These are phyloP conservation scores for Junonia oenone DNA, from an alignment of 2,888 invertebrate genomes.

Conservation along the genomic window DNA sequence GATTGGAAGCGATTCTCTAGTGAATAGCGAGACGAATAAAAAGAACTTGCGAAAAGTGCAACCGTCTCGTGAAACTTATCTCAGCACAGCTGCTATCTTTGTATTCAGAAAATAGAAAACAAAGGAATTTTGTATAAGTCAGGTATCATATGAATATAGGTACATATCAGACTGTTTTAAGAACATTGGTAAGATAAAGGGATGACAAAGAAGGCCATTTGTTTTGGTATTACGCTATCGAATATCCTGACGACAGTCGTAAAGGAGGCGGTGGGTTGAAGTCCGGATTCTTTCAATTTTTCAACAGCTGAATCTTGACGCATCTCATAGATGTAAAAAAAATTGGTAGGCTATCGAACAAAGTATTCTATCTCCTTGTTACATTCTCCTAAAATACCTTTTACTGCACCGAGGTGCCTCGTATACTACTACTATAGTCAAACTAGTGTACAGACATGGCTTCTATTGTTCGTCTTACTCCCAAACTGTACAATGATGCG, in stretches of 20 bases:
- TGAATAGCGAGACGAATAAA: conserved; percentile 42
- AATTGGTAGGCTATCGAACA: not conserved
- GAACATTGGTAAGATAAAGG: conserved; percentile 61
- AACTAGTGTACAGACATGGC: conserved; percentile 22
- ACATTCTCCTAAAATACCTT: not conserved
- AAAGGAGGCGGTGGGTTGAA: conserved; percentile 36
- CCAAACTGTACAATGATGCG: conserved; percentile 45
- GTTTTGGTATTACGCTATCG: conserved; percentile 71
- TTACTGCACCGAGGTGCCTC: not conserved
- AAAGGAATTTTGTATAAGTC: not conserved
- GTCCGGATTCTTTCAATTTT: conserved; percentile 48
- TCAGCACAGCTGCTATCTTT: conserved; percentile 37
- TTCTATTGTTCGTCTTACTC: conserved; percentile 15
- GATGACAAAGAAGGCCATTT: conserved; percentile 62
- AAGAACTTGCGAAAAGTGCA: conserved; percentile 43
- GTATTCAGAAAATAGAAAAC: conserved; percentile 4
- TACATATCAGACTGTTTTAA: conserved; percentile 37
- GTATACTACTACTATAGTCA: not conserved
- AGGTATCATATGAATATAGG: not conserved
- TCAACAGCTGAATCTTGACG: conserved; percentile 39
- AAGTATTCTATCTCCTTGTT: not conserved
- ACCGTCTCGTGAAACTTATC: conserved; percentile 40
- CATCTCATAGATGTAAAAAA: conserved; percentile 1
- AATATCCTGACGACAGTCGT: conserved; percentile 43
- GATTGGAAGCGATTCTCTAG: conserved; percentile 44